Conservation (phyloP, 2,797 vertebrate genomes). For the Menidia menidia region DNA sequence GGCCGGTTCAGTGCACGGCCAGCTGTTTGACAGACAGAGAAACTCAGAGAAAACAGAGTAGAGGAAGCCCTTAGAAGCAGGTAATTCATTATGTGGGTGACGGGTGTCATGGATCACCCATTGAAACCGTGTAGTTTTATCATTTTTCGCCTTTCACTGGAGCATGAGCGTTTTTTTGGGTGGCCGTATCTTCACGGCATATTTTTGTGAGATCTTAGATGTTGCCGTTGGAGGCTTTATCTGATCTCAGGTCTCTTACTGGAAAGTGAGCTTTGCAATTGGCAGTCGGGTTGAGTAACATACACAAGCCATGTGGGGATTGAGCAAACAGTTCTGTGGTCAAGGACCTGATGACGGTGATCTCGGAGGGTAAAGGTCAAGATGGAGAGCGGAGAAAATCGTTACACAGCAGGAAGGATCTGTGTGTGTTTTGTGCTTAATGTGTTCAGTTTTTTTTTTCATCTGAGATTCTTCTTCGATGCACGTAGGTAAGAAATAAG, state of each 20-base stretch:
- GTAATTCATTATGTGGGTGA: conserved; percentile 45
- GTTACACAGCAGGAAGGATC: conserved; percentile 1
- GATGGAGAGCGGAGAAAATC: conserved; percentile 9
- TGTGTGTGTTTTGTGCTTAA: neutral
- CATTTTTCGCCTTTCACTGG: conserved; percentile 21
- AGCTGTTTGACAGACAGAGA: conserved; percentile 17
- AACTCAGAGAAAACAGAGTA: conserved; percentile 22
- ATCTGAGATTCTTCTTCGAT: conserved; percentile 1
- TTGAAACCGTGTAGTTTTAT: neutral
- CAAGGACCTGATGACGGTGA: conserved; percentile 24
- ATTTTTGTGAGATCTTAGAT: conserved; percentile 44
- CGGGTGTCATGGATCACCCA: conserved; percentile 7
- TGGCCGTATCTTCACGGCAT: conserved; percentile 21
- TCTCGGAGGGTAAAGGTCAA: conserved; percentile 55
- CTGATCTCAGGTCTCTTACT: conserved; percentile 20
- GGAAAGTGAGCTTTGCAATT: conserved; percentile 14
- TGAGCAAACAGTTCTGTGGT: conserved; percentile 64
- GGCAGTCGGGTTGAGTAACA: conserved; percentile 25
- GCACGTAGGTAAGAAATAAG: neutral
- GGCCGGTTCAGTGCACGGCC: conserved; percentile 42
- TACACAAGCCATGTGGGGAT: conserved; percentile 37
- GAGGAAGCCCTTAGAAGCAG: conserved; percentile 43
- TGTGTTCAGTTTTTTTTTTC: neutral
- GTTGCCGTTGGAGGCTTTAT: conserved; percentile 32
- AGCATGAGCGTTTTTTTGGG: neutral